phyloP scores from a whole-genome alignment of 2,113 vertebrate species.

The Pongo pygmaeus region DNA sequence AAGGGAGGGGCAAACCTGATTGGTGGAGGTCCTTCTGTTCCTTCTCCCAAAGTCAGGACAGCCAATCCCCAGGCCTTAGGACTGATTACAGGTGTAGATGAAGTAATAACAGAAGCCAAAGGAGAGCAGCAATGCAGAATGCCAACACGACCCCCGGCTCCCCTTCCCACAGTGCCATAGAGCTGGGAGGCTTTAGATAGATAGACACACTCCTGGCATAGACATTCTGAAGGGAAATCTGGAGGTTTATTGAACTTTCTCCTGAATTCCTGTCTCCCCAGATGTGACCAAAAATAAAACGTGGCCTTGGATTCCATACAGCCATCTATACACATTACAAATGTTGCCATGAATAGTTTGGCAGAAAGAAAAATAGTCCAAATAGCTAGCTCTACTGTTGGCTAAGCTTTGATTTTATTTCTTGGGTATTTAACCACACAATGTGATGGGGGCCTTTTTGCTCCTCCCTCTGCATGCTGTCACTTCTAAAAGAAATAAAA shows the following conservation, averaged over 20 bases:
- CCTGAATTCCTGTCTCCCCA: background rate
- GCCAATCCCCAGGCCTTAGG: background rate
- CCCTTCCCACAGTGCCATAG: too few species aligned
- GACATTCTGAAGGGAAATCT: background rate
- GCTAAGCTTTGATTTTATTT: background rate
- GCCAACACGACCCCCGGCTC: rapidly evolving
- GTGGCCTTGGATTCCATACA: background rate
- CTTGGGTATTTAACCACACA: background rate
- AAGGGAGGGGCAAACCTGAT: background rate
- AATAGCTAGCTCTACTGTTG: background rate
- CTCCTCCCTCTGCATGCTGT: background rate
- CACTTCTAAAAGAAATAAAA: background rate
- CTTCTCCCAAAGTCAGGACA: background rate
- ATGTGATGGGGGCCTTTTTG: background rate
- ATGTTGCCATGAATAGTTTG: background rate
- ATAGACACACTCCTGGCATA: background rate
- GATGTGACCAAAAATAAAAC: slow-evolving; percentile 43
- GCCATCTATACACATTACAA: background rate
- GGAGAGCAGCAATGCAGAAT: background rate
- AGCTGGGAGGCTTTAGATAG: background rate
- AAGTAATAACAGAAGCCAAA: background rate
- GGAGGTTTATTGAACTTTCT: background rate
- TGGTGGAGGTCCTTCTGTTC: background rate
- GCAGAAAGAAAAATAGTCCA: slow-evolving; percentile 22
- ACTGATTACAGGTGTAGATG: background rate